phyloP scores from a whole-genome alignment of 2,888 invertebrate genomes.

The Galerucella calmariensis region DNA sequence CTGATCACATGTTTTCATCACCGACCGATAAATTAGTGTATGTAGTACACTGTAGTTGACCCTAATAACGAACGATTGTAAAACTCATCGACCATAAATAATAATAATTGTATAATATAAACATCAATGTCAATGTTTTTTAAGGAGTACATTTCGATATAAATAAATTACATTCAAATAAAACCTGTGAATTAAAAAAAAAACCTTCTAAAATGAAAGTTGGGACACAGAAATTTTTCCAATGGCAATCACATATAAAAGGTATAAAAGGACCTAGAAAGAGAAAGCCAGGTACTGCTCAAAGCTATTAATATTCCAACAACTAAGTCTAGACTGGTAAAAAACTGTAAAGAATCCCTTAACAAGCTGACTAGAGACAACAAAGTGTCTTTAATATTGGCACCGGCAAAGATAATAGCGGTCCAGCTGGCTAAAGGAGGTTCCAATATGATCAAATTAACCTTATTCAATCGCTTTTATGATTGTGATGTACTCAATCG shows the following conservation, averaged over 20 bases:
- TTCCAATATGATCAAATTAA: no score
- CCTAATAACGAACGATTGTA: slow-evolving; percentile 37
- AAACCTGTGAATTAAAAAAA: neutral
- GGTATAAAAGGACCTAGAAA: no score
- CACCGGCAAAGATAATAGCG: no score
- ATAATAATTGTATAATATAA: slow-evolving; percentile 1
- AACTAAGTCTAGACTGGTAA: no score
- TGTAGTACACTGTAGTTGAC: slow-evolving; percentile 34
- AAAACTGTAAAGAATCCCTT: no score
- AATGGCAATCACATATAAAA: no score
- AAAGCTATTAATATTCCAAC: no score
- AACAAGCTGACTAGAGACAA: no score
- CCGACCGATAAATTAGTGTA: slow-evolving; percentile 26
- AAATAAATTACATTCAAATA: neutral
- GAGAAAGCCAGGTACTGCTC: no score
- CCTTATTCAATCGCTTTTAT: no score
- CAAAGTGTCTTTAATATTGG: no score
- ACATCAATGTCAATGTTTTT: slow-evolving; percentile 2
- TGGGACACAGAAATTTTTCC: neutral
- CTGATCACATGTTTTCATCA: slow-evolving; percentile 1
- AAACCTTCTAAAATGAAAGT: neutral
- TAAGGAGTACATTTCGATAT: neutral
- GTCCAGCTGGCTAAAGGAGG: no score
- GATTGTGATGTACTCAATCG: neutral
- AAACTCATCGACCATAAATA: slow-evolving; percentile 28